A percentile compares a stretch with the other conserved stretches of the same genome.
Conservation (phyloP, 2,888 invertebrate species). For the Tachina grossa region DNA sequence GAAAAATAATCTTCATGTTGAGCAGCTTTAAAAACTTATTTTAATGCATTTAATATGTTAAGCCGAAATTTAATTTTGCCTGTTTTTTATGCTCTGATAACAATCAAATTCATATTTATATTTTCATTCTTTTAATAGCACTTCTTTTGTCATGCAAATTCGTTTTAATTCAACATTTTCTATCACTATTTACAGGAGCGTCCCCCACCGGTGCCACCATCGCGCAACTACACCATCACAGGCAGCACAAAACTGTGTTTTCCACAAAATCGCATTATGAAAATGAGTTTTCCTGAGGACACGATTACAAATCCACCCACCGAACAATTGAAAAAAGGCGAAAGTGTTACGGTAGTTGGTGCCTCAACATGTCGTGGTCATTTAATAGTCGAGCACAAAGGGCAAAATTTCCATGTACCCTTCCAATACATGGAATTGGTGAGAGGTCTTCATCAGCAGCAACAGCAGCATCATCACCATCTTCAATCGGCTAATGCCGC, state of each 20-base stretch:
- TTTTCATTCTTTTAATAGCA: slow-evolving; percentile 2
- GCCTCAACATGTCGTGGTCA: slow-evolving; percentile 93
- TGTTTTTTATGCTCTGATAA: background rate
- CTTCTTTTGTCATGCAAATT: slow-evolving; percentile 63
- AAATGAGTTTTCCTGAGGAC: slow-evolving; percentile 91
- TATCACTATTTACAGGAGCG: slow-evolving; percentile 86
- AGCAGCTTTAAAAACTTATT: too few species aligned
- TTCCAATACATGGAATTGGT: slow-evolving; percentile 91
- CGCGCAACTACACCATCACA: slow-evolving; percentile 94
- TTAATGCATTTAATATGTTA: background rate
- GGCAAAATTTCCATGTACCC: slow-evolving; percentile 89
- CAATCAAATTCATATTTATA: slow-evolving; percentile 13
- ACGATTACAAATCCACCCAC: slow-evolving; percentile 79
- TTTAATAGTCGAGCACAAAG: slow-evolving; percentile 92
- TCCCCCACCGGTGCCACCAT: slow-evolving; percentile 95
- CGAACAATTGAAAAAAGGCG: slow-evolving; percentile 89
- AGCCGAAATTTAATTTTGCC: background rate
- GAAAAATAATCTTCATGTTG: too few species aligned
- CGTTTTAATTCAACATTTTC: slow-evolving; percentile 14
- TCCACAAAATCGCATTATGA: slow-evolving; percentile 95
- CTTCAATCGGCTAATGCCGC: slow-evolving; percentile 38
- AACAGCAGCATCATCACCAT: slow-evolving; percentile 60
- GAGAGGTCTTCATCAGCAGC: slow-evolving; percentile 72
- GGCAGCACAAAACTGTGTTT: slow-evolving; percentile 96
- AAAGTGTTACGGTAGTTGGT: slow-evolving; percentile 93